A percentile compares a stretch with the other conserved stretches of the same genome.
phyloP scores from a whole-genome alignment of 2,113 vertebrate species.

The Lasiurus cinereus region DNA sequence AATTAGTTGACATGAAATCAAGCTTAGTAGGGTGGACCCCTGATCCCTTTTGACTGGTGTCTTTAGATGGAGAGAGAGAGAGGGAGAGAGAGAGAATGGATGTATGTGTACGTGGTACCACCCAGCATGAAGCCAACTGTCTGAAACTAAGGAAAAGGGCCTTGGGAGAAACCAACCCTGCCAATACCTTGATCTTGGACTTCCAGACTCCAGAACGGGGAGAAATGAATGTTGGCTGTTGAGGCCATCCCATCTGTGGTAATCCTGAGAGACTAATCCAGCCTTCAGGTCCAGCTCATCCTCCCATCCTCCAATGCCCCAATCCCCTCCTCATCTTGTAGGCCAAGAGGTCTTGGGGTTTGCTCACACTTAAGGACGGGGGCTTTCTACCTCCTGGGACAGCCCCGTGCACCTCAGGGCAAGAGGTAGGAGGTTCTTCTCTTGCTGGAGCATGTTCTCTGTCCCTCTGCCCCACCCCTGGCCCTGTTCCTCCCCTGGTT shows the following conservation, averaged over 20 bases:
- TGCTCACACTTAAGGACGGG: background rate
- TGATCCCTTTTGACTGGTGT: background rate
- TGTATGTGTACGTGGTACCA: fast-evolving
- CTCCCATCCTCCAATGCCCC: background rate
- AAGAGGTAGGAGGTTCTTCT: background rate
- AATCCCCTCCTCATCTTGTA: too few relatives aligned
- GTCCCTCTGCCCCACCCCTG: background rate
- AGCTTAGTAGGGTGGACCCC: background rate
- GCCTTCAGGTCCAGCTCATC: too few relatives aligned
- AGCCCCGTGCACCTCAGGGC: fast-evolving
- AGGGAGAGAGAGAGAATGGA: background rate
- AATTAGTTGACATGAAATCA: background rate
- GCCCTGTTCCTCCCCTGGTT: background rate
- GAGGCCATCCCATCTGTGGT: fast-evolving
- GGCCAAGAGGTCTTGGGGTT: background rate
- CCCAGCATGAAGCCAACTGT: too few relatives aligned
- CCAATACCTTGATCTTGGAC: background rate
- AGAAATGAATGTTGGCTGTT: background rate
- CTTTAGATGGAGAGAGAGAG: background rate
- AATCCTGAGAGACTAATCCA: fast-evolving
- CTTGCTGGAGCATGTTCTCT: background rate
- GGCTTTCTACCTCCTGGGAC: background rate
- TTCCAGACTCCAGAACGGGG: background rate
- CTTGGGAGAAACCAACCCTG: background rate
- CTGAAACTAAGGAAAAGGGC: too few relatives aligned